Conservation (phyloP, 2,888 invertebrate genomes). For the Harmothoe impar region DNA sequence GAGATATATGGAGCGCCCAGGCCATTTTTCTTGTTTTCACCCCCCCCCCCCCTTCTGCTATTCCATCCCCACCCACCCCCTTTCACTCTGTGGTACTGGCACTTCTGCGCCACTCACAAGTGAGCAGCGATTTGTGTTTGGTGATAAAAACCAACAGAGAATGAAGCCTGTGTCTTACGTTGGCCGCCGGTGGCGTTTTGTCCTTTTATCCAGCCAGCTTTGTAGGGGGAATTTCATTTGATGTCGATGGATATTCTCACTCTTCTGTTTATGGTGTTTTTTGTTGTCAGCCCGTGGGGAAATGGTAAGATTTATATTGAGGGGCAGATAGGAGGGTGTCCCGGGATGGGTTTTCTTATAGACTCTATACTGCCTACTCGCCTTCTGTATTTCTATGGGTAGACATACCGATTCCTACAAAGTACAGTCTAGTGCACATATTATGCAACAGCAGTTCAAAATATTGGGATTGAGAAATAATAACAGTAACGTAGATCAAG, state of each 20-base stretch:
- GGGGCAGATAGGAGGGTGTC: not conserved
- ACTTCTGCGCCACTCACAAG: not conserved
- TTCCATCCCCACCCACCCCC: not conserved
- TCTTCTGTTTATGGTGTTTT: slow-evolving; percentile 14
- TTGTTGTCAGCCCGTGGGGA: not conserved
- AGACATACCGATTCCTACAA: too few species aligned
- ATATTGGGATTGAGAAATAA: too few species aligned
- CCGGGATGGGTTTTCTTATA: not conserved
- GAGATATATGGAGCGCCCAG: slow-evolving; percentile 48
- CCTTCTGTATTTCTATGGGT: slow-evolving; percentile 22
- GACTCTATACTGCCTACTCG: not conserved
- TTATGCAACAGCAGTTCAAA: too few species aligned
- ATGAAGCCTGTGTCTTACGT: slow-evolving; percentile 18
- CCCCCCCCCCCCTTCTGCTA: not conserved
- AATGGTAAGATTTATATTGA: slow-evolving; percentile 18
- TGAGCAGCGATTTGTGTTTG: slow-evolving; percentile 11
- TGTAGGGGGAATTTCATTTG: slow-evolving; percentile 23
- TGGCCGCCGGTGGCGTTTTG: not conserved
- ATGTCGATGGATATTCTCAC: slow-evolving; percentile 2
- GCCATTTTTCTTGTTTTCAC: slow-evolving; percentile 25
- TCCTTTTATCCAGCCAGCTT: not conserved
- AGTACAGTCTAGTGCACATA: too few species aligned
- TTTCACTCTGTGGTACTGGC: too few species aligned
- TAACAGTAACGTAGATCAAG: too few species aligned
- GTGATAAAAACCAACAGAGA: slow-evolving; percentile 20